These are phyloP conservation scores for Argyrosomus japonicus DNA, from an alignment of 2,113 vertebrate species.

Conservation along the genomic window DNA sequence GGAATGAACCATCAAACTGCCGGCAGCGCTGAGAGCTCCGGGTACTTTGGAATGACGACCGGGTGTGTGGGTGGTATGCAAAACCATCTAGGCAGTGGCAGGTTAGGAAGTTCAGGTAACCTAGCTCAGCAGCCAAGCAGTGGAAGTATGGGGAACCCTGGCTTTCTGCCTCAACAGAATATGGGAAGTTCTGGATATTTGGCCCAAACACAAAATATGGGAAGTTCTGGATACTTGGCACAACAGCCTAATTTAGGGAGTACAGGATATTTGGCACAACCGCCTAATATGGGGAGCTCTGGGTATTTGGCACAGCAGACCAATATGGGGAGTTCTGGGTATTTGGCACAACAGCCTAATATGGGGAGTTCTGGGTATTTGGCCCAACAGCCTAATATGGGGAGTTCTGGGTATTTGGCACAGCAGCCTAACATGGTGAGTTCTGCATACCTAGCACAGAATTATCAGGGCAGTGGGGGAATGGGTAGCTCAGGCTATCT, in stretches of 20 bases:
- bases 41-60: slow-evolving; percentile 77
- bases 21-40: slow-evolving; percentile 79
- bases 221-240: slow-evolving; percentile 57
- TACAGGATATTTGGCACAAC: slow-evolving; percentile 55
- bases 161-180: slow-evolving; percentile 67
- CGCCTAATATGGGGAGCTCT: slow-evolving; percentile 55
- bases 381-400: slow-evolving; percentile 70
- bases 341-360: slow-evolving; percentile 72
- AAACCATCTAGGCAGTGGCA: slow-evolving; percentile 72
- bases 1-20: slow-evolving; percentile 79
- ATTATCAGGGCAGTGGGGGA: slow-evolving; percentile 76
- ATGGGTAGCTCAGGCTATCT: slow-evolving; percentile 79
- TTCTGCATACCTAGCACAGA: slow-evolving; percentile 76
- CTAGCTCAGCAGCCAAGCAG: slow-evolving; percentile 73
- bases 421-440: slow-evolving; percentile 72
- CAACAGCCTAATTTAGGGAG: slow-evolving; percentile 54
- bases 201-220: slow-evolving; percentile 62
- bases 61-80: slow-evolving; percentile 67
- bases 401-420: slow-evolving; percentile 72
- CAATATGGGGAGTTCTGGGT: slow-evolving; percentile 74
- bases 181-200: slow-evolving; percentile 75
- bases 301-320: slow-evolving; percentile 67
- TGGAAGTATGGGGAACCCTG: slow-evolving; percentile 61
- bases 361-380: slow-evolving; percentile 73
- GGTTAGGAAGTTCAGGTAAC: slow-evolving; percentile 76